Evolutionary conservation across 2,888 invertebrate species (phyloP).

Genomic region (Lithodes maja): DNA sequence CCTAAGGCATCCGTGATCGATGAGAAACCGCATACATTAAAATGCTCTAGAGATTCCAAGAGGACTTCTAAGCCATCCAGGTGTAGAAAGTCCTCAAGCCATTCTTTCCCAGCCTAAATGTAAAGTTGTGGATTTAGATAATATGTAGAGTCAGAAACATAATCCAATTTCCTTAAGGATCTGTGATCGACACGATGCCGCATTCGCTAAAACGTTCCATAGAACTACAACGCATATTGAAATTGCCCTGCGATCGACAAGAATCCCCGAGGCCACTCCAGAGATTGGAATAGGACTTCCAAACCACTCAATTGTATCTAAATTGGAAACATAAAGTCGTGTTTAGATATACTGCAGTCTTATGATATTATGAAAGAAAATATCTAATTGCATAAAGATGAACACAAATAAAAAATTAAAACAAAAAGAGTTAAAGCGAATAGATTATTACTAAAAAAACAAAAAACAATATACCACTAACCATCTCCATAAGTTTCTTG

Average conservation of each 20-base stretch:
- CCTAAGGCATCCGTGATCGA: too few species aligned
- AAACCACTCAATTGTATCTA: slow-evolving; percentile 76
- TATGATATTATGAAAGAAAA: too few species aligned
- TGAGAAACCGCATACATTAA: slow-evolving; percentile 72
- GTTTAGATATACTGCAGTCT: too few species aligned
- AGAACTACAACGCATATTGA: too few species aligned
- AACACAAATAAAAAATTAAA: too few species aligned
- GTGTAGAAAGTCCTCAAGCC: slow-evolving; percentile 76
- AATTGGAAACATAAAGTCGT: too few species aligned
- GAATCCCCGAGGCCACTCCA: too few species aligned
- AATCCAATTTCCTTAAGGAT: not conserved
- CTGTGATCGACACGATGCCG: slow-evolving; percentile 70
- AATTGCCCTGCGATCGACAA: too few species aligned
- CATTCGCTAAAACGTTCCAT: slow-evolving; percentile 72
- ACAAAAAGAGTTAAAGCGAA: too few species aligned
- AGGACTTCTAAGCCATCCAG: slow-evolving; percentile 75
- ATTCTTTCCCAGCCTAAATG: slow-evolving; percentile 71
- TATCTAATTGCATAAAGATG: too few species aligned
- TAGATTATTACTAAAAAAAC: slow-evolving; percentile 50
- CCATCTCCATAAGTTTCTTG: slow-evolving; percentile 72
- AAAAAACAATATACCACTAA: slow-evolving; percentile 71
- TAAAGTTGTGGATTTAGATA: too few species aligned
- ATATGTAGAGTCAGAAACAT: not conserved
- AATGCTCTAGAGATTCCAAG: slow-evolving; percentile 75
- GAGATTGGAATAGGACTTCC: slow-evolving; percentile 75